Conservation (phyloP, 2,888 invertebrate genomes). For the Zhengitettix transpicula region DNA sequence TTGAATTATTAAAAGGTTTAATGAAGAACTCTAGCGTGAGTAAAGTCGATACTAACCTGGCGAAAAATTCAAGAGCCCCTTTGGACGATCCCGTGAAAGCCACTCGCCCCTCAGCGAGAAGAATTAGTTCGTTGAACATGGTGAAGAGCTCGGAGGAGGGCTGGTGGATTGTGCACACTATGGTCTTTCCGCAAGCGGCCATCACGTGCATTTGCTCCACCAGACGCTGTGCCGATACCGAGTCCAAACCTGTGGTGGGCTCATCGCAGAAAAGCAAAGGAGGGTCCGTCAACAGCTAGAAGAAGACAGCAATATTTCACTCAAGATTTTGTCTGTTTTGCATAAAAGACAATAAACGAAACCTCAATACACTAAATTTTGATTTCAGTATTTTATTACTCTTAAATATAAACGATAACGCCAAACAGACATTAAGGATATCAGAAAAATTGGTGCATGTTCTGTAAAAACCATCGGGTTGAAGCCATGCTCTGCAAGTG, state of each 20-base stretch:
- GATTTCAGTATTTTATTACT: too few relatives aligned
- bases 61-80: slow-evolving; percentile 49
- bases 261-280: slow-evolving; percentile 88
- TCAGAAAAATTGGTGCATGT: too few relatives aligned
- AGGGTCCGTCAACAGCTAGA: slow-evolving; percentile 71
- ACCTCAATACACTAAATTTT: too few relatives aligned
- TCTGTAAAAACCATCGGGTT: too few relatives aligned
- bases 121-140: slow-evolving; percentile 57
- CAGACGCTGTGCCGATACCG: slow-evolving; percentile 78
- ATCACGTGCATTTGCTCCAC: slow-evolving; percentile 51
- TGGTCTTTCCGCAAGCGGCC: slow-evolving; percentile 62
- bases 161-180: slow-evolving; percentile 88
- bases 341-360: too few relatives aligned
- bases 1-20: too few relatives aligned
- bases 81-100: slow-evolving; percentile 63
- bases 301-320: slow-evolving; percentile 9
- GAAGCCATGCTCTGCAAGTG: too few relatives aligned
- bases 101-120: slow-evolving; percentile 72
- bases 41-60: slow-evolving; percentile 31
- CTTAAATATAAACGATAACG: too few relatives aligned
- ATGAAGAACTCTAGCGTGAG: too few relatives aligned
- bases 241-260: slow-evolving; percentile 86
- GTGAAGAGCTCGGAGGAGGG: slow-evolving; percentile 77
- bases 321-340: too few relatives aligned
- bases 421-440: too few relatives aligned